Evolutionary conservation across 2,888 invertebrate genomes (phyloP).

Genomic region (Drosophila picticornis): DNA sequence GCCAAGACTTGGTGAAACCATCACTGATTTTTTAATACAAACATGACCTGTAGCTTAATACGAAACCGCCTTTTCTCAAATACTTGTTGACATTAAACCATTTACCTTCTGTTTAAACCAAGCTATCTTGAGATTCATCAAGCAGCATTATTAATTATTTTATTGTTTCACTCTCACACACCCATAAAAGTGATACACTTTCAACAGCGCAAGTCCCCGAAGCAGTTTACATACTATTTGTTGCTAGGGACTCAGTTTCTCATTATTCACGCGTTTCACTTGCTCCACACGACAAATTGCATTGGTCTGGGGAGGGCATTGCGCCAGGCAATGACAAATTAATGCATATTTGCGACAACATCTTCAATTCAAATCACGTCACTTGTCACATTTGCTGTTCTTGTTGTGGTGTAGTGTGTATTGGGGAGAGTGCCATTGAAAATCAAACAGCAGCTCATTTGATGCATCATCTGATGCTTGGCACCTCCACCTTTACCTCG

Average conservation of each 20-base stretch:
- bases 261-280: conserved; percentile 63
- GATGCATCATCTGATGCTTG: conserved; percentile 56
- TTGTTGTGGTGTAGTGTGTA: conserved; percentile 4
- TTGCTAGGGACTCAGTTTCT: conserved; percentile 18
- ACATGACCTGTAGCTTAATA: neutral
- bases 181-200: neutral
- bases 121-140: neutral
- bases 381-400: conserved; percentile 55
- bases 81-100: neutral
- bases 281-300: conserved; percentile 59
- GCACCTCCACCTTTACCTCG: neutral
- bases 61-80: neutral
- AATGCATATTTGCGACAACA: conserved; percentile 72
- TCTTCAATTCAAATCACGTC: conserved; percentile 76
- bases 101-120: neutral
- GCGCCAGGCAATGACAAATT: conserved; percentile 67
- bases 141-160: neutral
- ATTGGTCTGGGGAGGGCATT: conserved; percentile 38
- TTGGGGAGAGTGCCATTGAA: conserved; percentile 54
- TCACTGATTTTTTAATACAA: neutral
- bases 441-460: conserved; percentile 70
- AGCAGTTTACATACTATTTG: neutral
- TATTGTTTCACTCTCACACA: neutral
- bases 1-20: neutral
- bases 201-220: neutral